Percentiles rank a stretch among this genome's conserved stretches.
phyloP scores from a whole-genome alignment of 2,113 vertebrate genomes.

The Athene noctua region DNA sequence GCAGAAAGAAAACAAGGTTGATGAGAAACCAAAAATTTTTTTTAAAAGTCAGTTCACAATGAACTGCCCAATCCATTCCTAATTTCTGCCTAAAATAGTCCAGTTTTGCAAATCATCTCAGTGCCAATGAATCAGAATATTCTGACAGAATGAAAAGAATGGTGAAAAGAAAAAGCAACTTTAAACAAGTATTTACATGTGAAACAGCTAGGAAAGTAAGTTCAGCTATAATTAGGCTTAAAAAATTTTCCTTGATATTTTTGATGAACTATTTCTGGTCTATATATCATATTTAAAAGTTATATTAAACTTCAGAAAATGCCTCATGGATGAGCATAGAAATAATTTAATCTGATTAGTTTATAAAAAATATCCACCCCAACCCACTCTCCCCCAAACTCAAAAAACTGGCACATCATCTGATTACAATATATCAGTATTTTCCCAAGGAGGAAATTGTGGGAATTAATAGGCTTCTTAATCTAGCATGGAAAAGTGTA shows the following conservation, averaged over 20 bases:
- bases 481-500: background rate
- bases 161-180: background rate
- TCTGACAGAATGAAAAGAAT: background rate
- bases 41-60: background rate
- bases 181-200: background rate
- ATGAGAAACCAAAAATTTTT: background rate
- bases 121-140: background rate
- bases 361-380: rapidly evolving
- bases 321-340: background rate
- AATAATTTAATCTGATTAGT: background rate
- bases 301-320: background rate
- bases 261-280: background rate
- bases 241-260: background rate
- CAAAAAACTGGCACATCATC: background rate
- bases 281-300: background rate
- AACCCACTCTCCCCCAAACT: background rate
- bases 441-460: background rate
- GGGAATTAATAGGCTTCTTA: background rate
- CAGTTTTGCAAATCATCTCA: background rate
- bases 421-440: background rate
- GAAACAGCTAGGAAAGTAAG: background rate
- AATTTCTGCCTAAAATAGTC: background rate
- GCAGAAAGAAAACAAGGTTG: background rate
- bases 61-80: background rate
- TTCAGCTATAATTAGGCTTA: background rate